Evolutionary conservation across 2,113 vertebrate species (phyloP), one percentile per base, ranked within the genome.

Genomic region (Oplegnathus fasciatus): DNA sequence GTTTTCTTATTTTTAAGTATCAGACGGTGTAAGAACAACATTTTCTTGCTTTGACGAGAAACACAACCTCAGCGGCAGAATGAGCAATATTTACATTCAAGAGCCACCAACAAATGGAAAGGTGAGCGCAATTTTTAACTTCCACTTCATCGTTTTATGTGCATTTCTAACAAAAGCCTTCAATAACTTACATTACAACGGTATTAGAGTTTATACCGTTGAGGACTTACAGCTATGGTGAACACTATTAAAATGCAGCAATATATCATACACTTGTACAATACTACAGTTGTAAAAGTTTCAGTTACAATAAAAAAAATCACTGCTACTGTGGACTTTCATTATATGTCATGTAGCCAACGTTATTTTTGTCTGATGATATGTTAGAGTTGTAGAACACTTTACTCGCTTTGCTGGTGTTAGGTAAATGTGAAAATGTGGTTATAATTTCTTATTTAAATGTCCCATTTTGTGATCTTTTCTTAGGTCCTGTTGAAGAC

Each of bases 11-110:
- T 28, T 13, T 62, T 1, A 20, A 32, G 3, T 24, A 20, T 30
- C 15, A 55, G 1, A 44, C 10, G 1, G 24, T n/a, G 4, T 26
- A 5, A n/a, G 57, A 34, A 4, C 15, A 11, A 0, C 1, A 0
- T 57, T 61, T 75, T 46, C 24, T 42, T 22, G 34, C 3, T 9
- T 8, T 37, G 26, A 40, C 18, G 6, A 52, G 26, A 76, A 60
- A 22, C 9, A 60, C 9, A 50, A 54, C 42, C 8, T 9, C 20
- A 15, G 20, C 52, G 13, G 15, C 52, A 82, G 9, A 75, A 99
- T 99, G 98, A 99, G 98, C 65, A 99, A 99, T 83, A 99, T 99
- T 88, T 99, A 99, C 91, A 99, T 99, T 67, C 98, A 99, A 86
- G 98, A 99, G 88, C 98, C 98, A 0, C 98, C 98, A 44, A 97